phyloP scores from a whole-genome alignment of 2,113 vertebrate species.

The Diadophis punctatus region DNA sequence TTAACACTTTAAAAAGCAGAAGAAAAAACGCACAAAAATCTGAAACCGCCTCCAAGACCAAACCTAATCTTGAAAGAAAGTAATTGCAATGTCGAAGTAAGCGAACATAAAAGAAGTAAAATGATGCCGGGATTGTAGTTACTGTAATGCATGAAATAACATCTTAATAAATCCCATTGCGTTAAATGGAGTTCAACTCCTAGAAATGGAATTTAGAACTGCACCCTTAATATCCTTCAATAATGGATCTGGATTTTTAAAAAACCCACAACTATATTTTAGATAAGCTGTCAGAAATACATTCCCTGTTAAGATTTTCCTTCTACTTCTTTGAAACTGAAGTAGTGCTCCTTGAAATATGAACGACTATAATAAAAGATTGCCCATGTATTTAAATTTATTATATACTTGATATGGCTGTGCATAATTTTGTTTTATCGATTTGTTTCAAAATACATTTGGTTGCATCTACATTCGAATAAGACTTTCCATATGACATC shows the following conservation, averaged over 20 bases:
- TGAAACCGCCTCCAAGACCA: not conserved
- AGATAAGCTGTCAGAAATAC: not conserved
- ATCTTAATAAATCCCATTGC: not conserved
- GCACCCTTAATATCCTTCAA: not conserved
- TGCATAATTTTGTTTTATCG: not conserved
- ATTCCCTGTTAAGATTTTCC: not conserved
- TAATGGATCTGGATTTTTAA: not conserved
- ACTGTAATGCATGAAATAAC: not conserved
- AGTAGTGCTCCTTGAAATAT: not conserved
- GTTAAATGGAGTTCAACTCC: not conserved
- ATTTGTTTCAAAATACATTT: not conserved
- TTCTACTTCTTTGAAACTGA: not conserved
- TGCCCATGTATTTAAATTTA: not conserved
- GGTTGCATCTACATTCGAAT: not conserved
- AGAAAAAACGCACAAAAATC: not conserved
- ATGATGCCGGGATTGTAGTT: not conserved
- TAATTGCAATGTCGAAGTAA: conserved; percentile 17
- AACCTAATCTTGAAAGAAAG: conserved; percentile 9
- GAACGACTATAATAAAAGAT: not conserved
- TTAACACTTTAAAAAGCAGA: not conserved
- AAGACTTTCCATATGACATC: not conserved
- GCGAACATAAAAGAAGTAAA: not conserved
- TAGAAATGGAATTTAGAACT: not conserved
- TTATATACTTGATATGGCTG: not conserved
- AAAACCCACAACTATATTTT: not conserved